These are phyloP conservation scores for Girardia tigrina DNA, from an alignment of 2,888 invertebrate species.

Conservation along the genomic window DNA sequence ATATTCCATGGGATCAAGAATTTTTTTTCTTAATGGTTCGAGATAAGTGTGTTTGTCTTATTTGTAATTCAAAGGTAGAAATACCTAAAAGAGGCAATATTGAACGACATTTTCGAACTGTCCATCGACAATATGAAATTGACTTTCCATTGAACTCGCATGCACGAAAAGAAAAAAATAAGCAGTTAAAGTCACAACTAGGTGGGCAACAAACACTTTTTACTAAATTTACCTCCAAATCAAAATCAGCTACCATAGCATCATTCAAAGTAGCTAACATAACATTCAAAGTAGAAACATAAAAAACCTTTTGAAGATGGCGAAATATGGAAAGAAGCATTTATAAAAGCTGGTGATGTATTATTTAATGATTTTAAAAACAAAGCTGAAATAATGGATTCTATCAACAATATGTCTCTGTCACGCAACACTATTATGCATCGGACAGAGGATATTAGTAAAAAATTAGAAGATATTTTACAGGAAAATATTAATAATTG, in stretches of 20 bases:
- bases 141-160: background rate
- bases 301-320: constrained; percentile 4
- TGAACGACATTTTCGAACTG: background rate
- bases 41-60: background rate
- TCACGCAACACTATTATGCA: background rate
- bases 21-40: background rate
- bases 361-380: background rate
- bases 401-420: background rate
- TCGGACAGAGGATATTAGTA: background rate
- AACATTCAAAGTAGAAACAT: background rate
- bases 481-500: background rate
- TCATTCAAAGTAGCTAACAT: constrained; percentile 5
- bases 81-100: background rate
- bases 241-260: background rate
- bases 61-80: constrained; percentile 13
- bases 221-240: background rate
- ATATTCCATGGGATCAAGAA: constrained; percentile 4
- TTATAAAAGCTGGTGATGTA: background rate
- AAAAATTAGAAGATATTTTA: background rate
- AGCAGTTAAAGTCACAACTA: background rate
- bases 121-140: background rate
- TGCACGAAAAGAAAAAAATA: background rate
- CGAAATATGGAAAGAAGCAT: background rate
- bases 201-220: background rate
- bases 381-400: background rate